Base-by-base conservation (phyloP, 1,140 invertebrate genomes). In the Dufourea novaeangliae region DNA sequence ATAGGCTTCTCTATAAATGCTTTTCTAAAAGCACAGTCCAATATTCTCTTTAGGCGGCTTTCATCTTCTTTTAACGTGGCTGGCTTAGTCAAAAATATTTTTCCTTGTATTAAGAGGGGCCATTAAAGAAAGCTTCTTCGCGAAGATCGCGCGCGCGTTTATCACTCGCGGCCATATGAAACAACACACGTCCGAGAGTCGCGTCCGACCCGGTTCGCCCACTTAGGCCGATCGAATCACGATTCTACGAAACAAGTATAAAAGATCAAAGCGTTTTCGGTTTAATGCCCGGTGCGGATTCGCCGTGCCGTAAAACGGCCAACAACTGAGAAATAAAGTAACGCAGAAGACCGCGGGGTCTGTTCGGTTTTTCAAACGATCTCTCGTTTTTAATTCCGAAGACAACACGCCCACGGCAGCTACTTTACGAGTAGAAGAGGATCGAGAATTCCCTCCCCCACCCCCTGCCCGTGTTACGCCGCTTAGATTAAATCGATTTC, bases 221-320 rank as follows among this genome's bases (percentile, higher is more conserved):
- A 81, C 72, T 75, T 44, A 77, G 54, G 17, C 74, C 81, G 69
- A 71, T 85, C 79, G 82, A 71, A 85, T 75, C 64, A 39, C 78
- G 66, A 29, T 84, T 84, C 72, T 68, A 71, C 82, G 82, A 80
- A 78, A 66, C 64, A 83, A 85, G 77, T 84, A 80, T 77, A 79
- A 80, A 83, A 84, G 72, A 84, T 84, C 82, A 83, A 84, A 84
- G 81, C 44, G 73, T 75, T 80, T 78, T 79, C 46, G 37, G 78
- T 59, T 84, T 84, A 84, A 84, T 61, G 82, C 52, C 57, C 67
- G 67, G n/a, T 64, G 80, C 12, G 12, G 29, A 62, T 73, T 62
- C 80, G 54, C n/a, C n/a, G 80, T 41, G 59, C 68, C 77, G 59
- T 84, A 84, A 84, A 84, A 62, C 69, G 64, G 71, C 32, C 59